Evolutionary conservation across 1,140 invertebrate genomes (phyloP).

Genomic region (Drosophila auraria): DNA sequence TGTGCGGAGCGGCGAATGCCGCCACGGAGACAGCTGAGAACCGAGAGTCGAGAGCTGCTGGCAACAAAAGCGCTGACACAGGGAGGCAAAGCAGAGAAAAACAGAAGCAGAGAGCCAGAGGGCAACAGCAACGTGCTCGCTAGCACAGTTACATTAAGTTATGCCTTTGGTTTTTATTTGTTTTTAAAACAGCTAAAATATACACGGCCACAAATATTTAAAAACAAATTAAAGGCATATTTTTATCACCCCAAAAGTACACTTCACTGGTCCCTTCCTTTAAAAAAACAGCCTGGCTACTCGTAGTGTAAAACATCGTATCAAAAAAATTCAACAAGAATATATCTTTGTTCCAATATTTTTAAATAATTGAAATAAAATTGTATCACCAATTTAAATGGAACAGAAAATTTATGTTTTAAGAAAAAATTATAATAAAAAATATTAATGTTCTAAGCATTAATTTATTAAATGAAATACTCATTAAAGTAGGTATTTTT

Average conservation of each 20-base stretch:
- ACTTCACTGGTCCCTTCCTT: no score
- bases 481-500: not conserved
- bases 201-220: not conserved
- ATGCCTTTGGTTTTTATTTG: constrained; percentile 38
- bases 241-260: not conserved
- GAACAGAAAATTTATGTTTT: no score
- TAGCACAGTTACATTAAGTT: constrained; percentile 32
- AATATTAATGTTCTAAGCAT: no score
- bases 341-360: no score
- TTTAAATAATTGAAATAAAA: no score
- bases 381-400: no score
- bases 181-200: constrained; percentile 55
- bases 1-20: constrained; percentile 23
- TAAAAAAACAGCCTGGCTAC: no score
- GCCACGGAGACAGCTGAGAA: constrained; percentile 25
- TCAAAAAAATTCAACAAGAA: no score
- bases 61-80: not conserved
- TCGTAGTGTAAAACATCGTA: no score
- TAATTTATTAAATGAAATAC: not conserved
- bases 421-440: no score
- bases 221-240: not conserved
- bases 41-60: not conserved
- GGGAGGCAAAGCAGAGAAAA: not conserved
- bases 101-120: constrained; percentile 1
- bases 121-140: constrained; percentile 26